Percentiles rank a stretch among this genome's conserved stretches.
Evolutionary conservation across 2,888 invertebrate genomes (phyloP).

Genomic region (Agonopterix subpropinquella): DNA sequence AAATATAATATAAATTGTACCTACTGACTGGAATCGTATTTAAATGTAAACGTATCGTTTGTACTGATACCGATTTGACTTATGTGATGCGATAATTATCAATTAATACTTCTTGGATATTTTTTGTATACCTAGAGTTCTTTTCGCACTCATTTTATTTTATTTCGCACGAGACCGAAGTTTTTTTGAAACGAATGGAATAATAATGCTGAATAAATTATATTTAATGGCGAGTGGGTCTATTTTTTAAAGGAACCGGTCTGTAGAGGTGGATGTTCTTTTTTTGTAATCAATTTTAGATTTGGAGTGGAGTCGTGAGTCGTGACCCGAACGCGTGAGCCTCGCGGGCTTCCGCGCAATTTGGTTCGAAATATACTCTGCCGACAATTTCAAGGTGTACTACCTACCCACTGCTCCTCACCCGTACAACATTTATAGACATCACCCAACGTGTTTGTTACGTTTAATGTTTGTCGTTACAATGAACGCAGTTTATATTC

Average conservation of each 20-base stretch:
- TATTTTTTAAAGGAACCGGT: slow-evolving; percentile 41
- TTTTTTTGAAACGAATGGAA: slow-evolving; percentile 39
- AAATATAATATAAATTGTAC: too few species aligned
- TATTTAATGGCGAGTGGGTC: slow-evolving; percentile 48
- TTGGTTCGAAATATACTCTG: slow-evolving; percentile 19
- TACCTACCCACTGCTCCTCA: neutral
- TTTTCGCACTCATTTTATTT: slow-evolving; percentile 13
- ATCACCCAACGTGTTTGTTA: neutral
- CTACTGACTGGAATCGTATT: too few species aligned
- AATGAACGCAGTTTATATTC: too few species aligned
- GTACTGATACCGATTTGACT: slow-evolving; percentile 1
- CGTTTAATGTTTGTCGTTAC: too few species aligned
- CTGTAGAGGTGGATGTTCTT: slow-evolving; percentile 29
- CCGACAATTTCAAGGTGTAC: slow-evolving; percentile 13
- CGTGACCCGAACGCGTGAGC: slow-evolving; percentile 56
- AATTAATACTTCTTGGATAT: slow-evolving; percentile 25
- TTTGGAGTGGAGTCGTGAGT: slow-evolving; percentile 66
- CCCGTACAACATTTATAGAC: slow-evolving; percentile 2
- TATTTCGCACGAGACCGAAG: slow-evolving; percentile 26
- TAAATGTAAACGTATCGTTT: neutral
- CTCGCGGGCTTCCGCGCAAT: slow-evolving; percentile 49
- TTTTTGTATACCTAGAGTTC: slow-evolving; percentile 26
- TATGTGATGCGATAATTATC: slow-evolving; percentile 30
- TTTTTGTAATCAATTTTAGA: slow-evolving; percentile 64
- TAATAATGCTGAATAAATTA: slow-evolving; percentile 63